Conservation (phyloP, 2,888 invertebrate genomes). For the Geophilus truncorum region DNA sequence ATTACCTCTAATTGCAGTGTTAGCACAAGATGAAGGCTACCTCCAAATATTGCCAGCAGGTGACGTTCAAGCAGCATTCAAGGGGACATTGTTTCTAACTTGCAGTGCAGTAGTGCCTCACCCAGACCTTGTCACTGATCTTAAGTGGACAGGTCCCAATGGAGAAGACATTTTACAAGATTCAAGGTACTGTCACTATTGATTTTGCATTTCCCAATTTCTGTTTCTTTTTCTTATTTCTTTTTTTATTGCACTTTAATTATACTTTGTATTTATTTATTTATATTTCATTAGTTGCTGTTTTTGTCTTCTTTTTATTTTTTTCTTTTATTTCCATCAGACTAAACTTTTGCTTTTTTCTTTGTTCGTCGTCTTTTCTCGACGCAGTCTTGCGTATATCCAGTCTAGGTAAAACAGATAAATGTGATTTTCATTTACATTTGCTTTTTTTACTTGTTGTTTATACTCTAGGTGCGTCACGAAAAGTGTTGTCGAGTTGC, state of each 20-base stretch:
- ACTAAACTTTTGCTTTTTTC: not conserved
- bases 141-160: slow-evolving; percentile 73
- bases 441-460: too few relatives aligned
- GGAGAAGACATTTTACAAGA: slow-evolving; percentile 50
- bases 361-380: not conserved
- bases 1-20: too few relatives aligned
- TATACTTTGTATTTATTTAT: not conserved
- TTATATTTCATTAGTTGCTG: not conserved
- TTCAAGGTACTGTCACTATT: slow-evolving; percentile 39
- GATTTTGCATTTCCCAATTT: not conserved
- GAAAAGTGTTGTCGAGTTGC: too few relatives aligned
- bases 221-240: not conserved
- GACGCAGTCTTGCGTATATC: not conserved
- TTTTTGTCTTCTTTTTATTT: not conserved
- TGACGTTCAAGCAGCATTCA: slow-evolving; percentile 53
- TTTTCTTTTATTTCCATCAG: not conserved
- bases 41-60: slow-evolving; percentile 11
- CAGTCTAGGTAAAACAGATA: not conserved
- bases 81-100: slow-evolving; percentile 68
- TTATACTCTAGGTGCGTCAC: too few relatives aligned
- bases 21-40: not conserved
- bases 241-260: not conserved
- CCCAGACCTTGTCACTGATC: slow-evolving; percentile 61
- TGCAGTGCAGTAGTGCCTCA: slow-evolving; percentile 69
- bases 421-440: too few relatives aligned